Evolutionary conservation across 2,888 invertebrate genomes (phyloP).

Genomic region (Eugnorisma glareosa): DNA sequence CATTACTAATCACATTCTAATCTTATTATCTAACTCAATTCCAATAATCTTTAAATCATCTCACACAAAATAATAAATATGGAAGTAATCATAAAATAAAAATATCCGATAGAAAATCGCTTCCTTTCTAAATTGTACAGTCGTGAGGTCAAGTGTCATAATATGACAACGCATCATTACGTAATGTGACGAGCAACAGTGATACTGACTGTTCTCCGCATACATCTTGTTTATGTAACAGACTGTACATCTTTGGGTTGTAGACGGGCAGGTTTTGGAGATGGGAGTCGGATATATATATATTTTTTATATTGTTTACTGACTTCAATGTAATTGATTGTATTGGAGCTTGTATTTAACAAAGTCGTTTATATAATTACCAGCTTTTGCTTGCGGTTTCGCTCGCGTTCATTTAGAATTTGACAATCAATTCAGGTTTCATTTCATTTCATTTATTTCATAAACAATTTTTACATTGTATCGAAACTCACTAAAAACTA

Average conservation of each 20-base stretch:
- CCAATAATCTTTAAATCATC: conserved; percentile 11
- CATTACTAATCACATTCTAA: not conserved
- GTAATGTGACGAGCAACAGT: conserved; percentile 51
- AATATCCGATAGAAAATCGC: conserved; percentile 28
- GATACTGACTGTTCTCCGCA: conserved; percentile 42
- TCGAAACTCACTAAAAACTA: no score
- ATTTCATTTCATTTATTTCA: no score
- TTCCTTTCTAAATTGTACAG: conserved; percentile 56
- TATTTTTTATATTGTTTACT: no score
- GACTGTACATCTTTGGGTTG: conserved; percentile 41
- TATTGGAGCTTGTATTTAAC: no score
- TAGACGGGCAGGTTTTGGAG: conserved; percentile 37
- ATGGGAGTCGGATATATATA: not conserved
- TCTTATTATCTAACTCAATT: conserved; percentile 26
- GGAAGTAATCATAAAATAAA: conserved; percentile 6
- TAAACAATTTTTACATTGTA: no score
- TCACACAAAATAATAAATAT: conserved; percentile 9
- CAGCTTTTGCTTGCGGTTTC: no score
- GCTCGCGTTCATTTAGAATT: no score
- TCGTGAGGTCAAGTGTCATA: conserved; percentile 61
- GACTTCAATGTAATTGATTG: no score
- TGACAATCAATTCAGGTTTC: no score
- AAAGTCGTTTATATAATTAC: not conserved
- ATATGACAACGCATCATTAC: conserved; percentile 59
- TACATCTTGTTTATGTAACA: conserved; percentile 49